phyloP scores from a whole-genome alignment of 2,797 vertebrate species.

The Aeoliscus strigatus region DNA sequence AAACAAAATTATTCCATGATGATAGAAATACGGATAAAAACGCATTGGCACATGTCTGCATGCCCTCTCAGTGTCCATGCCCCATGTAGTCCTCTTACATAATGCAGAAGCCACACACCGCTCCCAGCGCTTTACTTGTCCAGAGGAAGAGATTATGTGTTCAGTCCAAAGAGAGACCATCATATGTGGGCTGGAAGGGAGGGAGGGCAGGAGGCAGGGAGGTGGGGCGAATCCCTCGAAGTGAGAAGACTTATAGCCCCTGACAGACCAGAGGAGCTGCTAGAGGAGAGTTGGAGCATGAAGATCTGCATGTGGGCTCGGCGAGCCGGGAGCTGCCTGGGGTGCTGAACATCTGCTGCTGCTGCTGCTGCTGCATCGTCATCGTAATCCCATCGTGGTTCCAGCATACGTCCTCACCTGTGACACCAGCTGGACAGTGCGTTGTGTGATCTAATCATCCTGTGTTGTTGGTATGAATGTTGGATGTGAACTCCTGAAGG shows the following conservation, averaged over 20 bases:
- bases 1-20: background rate
- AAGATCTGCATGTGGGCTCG: slow-evolving; percentile 10
- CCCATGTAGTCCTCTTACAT: slow-evolving; percentile 39
- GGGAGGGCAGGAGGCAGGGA: background rate
- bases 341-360: slow-evolving; percentile 38
- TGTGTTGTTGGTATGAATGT: slow-evolving; percentile 15
- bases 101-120: slow-evolving; percentile 39
- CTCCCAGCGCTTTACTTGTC: slow-evolving; percentile 35
- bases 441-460: slow-evolving; percentile 9
- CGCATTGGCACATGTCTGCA: background rate
- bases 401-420: slow-evolving; percentile 11
- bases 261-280: slow-evolving; percentile 24
- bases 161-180: slow-evolving; percentile 12
- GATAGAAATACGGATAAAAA: background rate
- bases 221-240: slow-evolving; percentile 39
- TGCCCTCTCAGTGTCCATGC: slow-evolving; percentile 6
- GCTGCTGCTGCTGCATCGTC: slow-evolving; percentile 7
- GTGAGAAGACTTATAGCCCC: slow-evolving; percentile 44
- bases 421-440: slow-evolving; percentile 21
- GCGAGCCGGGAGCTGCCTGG: slow-evolving; percentile 29
- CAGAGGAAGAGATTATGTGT: slow-evolving; percentile 31
- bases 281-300: slow-evolving; percentile 27
- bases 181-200: slow-evolving; percentile 2
- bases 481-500: background rate
- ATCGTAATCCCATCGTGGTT: background rate